Evolutionary conservation across 1,140 invertebrate species (phyloP).

Genomic region (Drosophila bocki): DNA sequence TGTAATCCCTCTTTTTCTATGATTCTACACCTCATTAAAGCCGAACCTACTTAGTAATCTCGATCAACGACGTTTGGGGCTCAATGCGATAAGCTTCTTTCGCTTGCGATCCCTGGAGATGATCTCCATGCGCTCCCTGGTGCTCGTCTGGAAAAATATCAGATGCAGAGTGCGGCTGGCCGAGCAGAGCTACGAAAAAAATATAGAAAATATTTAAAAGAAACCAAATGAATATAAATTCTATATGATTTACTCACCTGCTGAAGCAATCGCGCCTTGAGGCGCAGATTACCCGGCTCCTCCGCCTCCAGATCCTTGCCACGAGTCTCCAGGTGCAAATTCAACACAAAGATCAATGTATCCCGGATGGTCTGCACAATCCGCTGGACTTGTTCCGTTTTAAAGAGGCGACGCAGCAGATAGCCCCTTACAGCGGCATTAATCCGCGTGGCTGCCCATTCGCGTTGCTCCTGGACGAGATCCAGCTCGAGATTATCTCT

Average conservation of each 20-base stretch:
- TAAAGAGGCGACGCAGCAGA: conserved; percentile 91
- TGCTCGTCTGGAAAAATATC: conserved; percentile 86
- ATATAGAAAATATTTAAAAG: neutral
- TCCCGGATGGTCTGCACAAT: conserved; percentile 93
- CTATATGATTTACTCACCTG: conserved; percentile 85
- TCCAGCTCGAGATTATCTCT: conserved; percentile 7
- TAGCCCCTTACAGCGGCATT: conserved; percentile 92
- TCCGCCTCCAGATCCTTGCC: conserved; percentile 79
- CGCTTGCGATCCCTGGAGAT: conserved; percentile 86
- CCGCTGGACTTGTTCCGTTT: conserved; percentile 91
- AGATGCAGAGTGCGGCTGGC: conserved; percentile 88
- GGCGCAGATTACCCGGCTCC: conserved; percentile 87
- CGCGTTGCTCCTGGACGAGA: conserved; percentile 9
- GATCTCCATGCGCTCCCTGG: conserved; percentile 87
- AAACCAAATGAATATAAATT: no score
- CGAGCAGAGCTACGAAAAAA: conserved; percentile 86
- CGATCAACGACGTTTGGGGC: conserved; percentile 56
- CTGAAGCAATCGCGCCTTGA: conserved; percentile 88
- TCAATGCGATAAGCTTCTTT: conserved; percentile 59
- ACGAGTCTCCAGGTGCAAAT: conserved; percentile 88
- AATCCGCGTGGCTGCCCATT: conserved; percentile 88
- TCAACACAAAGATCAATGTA: conserved; percentile 90
- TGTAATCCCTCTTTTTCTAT: neutral
- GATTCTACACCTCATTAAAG: neutral
- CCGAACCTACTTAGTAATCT: conserved; percentile 5